A percentile compares a stretch with the other conserved stretches of the same genome.
phyloP scores from a whole-genome alignment of 1,140 invertebrate species.

The Drosophila gunungcola region DNA sequence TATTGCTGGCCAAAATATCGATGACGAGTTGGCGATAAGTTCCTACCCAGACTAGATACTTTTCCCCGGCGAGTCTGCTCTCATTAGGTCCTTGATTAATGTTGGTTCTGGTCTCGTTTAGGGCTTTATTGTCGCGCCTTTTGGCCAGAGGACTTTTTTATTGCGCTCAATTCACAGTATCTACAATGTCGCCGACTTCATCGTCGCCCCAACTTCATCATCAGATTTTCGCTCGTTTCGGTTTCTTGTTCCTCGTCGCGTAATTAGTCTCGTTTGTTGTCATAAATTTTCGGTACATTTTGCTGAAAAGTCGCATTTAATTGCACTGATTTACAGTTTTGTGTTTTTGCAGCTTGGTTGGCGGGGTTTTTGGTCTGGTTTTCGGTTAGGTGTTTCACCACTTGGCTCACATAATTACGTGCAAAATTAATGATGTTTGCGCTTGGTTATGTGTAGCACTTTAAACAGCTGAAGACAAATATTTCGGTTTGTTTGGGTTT shows the following conservation, averaged over 20 bases:
- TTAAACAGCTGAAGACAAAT: constrained; percentile 51
- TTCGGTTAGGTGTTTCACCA: constrained; percentile 37
- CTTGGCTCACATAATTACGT: constrained; percentile 60
- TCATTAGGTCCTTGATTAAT: constrained; percentile 73
- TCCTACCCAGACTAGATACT: constrained; percentile 31
- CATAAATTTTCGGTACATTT: constrained; percentile 70
- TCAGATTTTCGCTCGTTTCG: constrained; percentile 35
- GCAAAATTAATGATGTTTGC: constrained; percentile 72
- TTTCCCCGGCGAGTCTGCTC: constrained; percentile 7
- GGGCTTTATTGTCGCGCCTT: constrained; percentile 49
- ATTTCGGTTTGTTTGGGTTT: constrained; percentile 32
- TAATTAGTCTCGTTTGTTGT: constrained; percentile 75
- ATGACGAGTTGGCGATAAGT: constrained; percentile 50
- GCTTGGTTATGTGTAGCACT: constrained; percentile 23
- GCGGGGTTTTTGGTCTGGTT: constrained; percentile 19
- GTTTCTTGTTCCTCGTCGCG: constrained; percentile 32
- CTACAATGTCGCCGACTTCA: constrained; percentile 13
- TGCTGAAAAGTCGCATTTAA: constrained; percentile 80
- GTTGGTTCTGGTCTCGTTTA: constrained; percentile 49
- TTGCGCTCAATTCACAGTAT: constrained; percentile 68
- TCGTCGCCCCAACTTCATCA: constrained; percentile 33
- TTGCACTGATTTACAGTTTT: constrained; percentile 78
- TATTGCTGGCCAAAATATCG: constrained; percentile 64
- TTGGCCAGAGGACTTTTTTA: constrained; percentile 55
- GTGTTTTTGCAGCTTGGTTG: constrained; percentile 36